A percentile compares a stretch with the other conserved stretches of the same genome.
These are phyloP conservation scores for Hypsibius dujardini DNA, from an alignment of 1,140 invertebrate species.

Conservation along the genomic window DNA sequence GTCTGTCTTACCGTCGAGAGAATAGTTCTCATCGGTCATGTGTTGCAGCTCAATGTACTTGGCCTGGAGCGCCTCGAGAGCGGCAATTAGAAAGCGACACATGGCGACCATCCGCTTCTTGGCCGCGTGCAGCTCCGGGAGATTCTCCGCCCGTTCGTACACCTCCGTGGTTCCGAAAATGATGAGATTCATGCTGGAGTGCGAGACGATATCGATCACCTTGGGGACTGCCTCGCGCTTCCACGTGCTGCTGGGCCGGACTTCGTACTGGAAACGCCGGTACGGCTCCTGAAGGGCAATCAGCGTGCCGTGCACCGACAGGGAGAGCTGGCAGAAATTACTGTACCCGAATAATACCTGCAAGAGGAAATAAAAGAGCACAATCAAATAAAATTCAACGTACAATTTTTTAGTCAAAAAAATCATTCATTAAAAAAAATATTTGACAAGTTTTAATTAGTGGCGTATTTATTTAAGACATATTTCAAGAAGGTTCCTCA, in stretches of 20 bases:
- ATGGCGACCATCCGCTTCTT: no score
- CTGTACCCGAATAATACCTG: background rate
- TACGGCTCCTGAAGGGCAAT: conserved; percentile 1
- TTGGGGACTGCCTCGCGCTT: background rate
- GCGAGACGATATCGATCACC: background rate
- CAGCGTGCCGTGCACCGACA: background rate
- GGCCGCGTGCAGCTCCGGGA: no score
- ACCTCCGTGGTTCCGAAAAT: background rate
- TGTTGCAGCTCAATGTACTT: no score
- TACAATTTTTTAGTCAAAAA: no score
- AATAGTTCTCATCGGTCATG: no score
- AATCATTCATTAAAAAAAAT: no score
- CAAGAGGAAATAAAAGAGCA: background rate
- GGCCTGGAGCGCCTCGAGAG: no score
- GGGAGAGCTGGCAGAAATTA: background rate
- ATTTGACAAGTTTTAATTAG: no score
- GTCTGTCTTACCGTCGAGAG: no score
- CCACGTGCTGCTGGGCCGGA: background rate
- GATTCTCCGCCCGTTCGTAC: background rate
- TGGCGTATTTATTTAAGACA: no score
- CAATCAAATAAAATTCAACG: background rate
- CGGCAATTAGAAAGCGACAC: no score
- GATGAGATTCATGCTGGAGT: background rate
- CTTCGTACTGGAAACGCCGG: background rate
- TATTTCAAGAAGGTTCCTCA: no score